Evolutionary conservation across 35 echinoderm and acorn worm species (phyloP), one percentile per base, ranked within the genome.

Genomic region (Eucidaris tribuloides): DNA sequence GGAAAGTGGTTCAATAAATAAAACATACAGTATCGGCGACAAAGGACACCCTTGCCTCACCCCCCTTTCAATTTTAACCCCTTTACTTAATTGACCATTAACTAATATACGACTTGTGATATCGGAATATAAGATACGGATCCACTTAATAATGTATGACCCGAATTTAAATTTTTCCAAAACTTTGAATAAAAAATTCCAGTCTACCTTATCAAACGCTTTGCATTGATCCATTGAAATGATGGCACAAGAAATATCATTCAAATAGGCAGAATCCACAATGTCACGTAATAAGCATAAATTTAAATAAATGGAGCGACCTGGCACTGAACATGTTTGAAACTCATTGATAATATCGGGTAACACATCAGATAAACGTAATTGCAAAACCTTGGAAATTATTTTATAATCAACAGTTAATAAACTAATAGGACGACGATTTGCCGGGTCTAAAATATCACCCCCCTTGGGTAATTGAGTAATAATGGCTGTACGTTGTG

Each of bases 391-490:
- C 48, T 92, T 92, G 3, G 89, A 54, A 46, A 92, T 81, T 56
- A 86, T 65, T 74, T 86, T 92, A 39, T 86, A 92, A 32, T 92
- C 89, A 35, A 38, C 15, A 4, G 66, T 84, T 30, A 90, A 42
- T 4, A 84, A 57, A 58, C 66, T 62, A 22, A 86, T 86, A 5
- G 84, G 84, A 6, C 84, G 41, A 46, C 70, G 35, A 62, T 82
- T 82, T 7, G 33, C 32, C 11, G 59, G 80, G 9, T 43, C 30
- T 19, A 38, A 23, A 42, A 4, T 43, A 42, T 38, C 34, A 4
- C 80, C 80, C 33, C 46, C 65, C 40, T 83, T 83, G 20, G 34
- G 43, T 3, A 83, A 22, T 24, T 64, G 33, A 43, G 80, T 83
- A 45, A 83, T 83, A 24, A 83, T 25, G 2, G 56, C 80, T 35